A percentile compares a stretch with the other conserved stretches of the same genome.
These are phyloP conservation scores for Actenoides hombroni DNA, from an alignment of 2,113 vertebrate genomes.

Conservation along the genomic window DNA sequence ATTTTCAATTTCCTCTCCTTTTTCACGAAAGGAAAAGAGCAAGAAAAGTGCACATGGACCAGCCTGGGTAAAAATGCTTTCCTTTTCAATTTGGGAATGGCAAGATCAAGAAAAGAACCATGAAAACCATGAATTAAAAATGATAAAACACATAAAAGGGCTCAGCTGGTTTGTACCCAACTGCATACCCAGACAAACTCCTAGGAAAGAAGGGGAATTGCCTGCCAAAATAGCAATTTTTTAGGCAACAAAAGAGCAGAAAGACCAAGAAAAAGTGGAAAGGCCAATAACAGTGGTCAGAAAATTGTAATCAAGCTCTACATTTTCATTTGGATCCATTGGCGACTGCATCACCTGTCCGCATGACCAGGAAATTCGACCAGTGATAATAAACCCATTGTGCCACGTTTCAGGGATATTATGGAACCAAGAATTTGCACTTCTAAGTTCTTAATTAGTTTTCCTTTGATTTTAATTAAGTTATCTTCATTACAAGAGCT, in stretches of 20 bases:
- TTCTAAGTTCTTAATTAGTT: conserved; percentile 50
- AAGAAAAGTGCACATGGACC: accelerated
- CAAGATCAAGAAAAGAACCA: neutral
- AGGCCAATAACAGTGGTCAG: neutral
- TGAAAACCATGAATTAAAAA: neutral
- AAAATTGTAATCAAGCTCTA: neutral
- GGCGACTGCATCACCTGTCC: neutral
- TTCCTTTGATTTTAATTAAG: conserved; percentile 63
- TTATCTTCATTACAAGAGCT: conserved; percentile 31
- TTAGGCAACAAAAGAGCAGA: neutral
- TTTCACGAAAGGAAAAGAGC: neutral
- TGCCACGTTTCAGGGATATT: neutral
- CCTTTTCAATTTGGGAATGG: neutral
- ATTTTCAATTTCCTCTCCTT: neutral
- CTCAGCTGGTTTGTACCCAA: neutral
- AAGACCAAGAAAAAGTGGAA: neutral
- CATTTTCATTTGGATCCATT: neutral
- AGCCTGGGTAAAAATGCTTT: neutral
- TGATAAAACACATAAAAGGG: neutral
- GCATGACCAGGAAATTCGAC: neutral
- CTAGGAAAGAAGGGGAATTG: neutral
- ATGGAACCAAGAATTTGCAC: neutral
- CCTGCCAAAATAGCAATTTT: neutral
- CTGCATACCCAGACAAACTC: neutral
- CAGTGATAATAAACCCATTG: neutral